A percentile compares a stretch with the other conserved stretches of the same genome.
phyloP scores from a whole-genome alignment of 1,140 invertebrate species.

The Coptotermes formosanus region DNA sequence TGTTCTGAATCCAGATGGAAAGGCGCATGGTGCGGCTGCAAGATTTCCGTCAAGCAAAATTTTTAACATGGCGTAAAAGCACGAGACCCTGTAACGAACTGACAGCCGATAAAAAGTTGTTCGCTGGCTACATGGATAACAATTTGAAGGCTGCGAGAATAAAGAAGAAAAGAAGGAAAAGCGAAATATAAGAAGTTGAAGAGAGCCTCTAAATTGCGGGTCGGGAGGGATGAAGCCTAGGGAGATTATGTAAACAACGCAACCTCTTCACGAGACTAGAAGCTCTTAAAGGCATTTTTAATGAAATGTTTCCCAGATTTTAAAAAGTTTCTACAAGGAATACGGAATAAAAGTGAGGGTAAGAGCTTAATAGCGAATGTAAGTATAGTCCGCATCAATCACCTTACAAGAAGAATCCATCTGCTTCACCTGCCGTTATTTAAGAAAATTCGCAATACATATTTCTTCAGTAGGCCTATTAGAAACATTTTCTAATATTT shows the following conservation, averaged over 20 bases:
- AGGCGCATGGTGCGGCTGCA: not conserved
- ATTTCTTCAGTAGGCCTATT: not conserved
- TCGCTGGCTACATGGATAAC: not conserved
- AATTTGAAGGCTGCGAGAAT: not conserved
- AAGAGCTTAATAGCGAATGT: not conserved
- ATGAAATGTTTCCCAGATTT: not conserved
- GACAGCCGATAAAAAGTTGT: not conserved
- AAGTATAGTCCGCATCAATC: not conserved
- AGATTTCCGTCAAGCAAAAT: not conserved
- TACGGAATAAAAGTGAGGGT: not conserved
- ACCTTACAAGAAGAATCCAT: not conserved
- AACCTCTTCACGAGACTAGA: not conserved
- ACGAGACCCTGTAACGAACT: not conserved
- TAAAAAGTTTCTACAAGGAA: constrained; percentile 5
- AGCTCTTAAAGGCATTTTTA: constrained; percentile 12
- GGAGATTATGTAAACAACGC: constrained; percentile 7
- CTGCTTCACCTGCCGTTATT: not conserved
- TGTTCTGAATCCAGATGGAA: not conserved
- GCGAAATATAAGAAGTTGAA: not conserved
- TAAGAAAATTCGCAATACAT: not conserved
- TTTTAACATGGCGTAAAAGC: not conserved
- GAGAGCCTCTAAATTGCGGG: not conserved
- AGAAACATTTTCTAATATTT: not conserved
- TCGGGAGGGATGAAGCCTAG: not conserved
- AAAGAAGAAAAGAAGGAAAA: not conserved